These are phyloP conservation scores for Micropterix aruncella DNA, from an alignment of 2,888 invertebrate genomes.

Conservation along the genomic window DNA sequence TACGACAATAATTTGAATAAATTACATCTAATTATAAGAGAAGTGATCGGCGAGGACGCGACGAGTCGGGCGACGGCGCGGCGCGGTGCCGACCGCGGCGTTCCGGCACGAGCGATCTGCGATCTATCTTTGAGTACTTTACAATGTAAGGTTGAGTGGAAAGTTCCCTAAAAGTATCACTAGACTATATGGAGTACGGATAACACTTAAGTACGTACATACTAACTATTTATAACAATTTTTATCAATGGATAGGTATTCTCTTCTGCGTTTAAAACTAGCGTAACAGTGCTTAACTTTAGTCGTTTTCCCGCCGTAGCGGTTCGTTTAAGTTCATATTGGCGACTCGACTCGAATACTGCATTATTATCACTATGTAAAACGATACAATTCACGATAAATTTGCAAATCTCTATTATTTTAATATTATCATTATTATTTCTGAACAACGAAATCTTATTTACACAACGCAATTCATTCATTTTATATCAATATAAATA, in stretches of 20 bases:
- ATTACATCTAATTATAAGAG: slow-evolving; percentile 2
- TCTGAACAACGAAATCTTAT: slow-evolving; percentile 19
- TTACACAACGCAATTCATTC: slow-evolving; percentile 17
- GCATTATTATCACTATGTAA: slow-evolving; percentile 14
- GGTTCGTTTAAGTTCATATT: background rate
- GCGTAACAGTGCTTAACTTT: slow-evolving; percentile 22
- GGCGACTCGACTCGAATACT: slow-evolving; percentile 5
- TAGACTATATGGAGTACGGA: slow-evolving; percentile 38
- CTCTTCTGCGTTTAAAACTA: slow-evolving; percentile 19
- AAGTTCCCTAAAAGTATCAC: slow-evolving; percentile 28
- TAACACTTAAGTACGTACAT: slow-evolving; percentile 26
- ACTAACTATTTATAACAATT: slow-evolving; percentile 26
- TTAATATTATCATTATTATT: slow-evolving; percentile 9
- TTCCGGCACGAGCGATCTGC: slow-evolving; percentile 6
- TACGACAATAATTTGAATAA: slow-evolving; percentile 7
- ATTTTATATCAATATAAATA: slow-evolving; percentile 4
- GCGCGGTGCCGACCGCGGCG: slow-evolving; percentile 2
- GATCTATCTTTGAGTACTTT: slow-evolving; percentile 12
- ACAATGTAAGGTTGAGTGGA: slow-evolving; percentile 12
- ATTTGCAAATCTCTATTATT: slow-evolving; percentile 12
- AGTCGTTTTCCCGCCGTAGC: slow-evolving; percentile 11
- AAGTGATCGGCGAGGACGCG: slow-evolving; percentile 4
- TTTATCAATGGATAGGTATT: slow-evolving; percentile 15
- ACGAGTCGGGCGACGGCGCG: background rate
- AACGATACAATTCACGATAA: slow-evolving; percentile 14